Evolutionary conservation across 2,888 invertebrate genomes (phyloP).

Genomic region (Agriotes lineatus): DNA sequence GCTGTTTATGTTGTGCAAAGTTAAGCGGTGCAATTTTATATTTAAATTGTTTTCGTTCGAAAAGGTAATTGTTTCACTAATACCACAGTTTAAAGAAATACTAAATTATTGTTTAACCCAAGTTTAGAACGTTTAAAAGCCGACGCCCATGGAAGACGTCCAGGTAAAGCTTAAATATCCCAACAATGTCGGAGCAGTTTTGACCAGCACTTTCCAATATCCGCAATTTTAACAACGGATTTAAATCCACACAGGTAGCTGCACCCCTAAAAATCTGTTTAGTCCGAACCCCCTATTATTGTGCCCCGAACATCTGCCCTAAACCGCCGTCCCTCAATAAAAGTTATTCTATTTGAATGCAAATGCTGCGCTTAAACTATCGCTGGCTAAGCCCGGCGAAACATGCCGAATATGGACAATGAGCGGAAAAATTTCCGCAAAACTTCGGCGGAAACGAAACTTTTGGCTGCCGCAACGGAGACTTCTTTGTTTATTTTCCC

Average conservation of each 20-base stretch:
- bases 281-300: constrained; percentile 28
- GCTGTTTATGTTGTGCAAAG: too few species aligned
- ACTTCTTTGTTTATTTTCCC: constrained; percentile 30
- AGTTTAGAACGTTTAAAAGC: too few species aligned
- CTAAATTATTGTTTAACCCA: too few species aligned
- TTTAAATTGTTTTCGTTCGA: too few species aligned
- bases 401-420: constrained; percentile 3
- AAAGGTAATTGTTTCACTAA: too few species aligned
- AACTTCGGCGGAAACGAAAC: constrained; percentile 12
- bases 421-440: constrained; percentile 17
- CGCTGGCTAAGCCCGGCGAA: constrained; percentile 6
- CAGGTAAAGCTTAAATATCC: too few species aligned
- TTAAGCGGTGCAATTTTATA: too few species aligned
- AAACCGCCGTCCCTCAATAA: constrained; percentile 32
- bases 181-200: too few species aligned
- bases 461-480: not conserved
- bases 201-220: not conserved
- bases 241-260: not conserved
- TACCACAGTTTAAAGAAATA: too few species aligned
- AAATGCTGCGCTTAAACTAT: constrained; percentile 36
- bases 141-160: too few species aligned
- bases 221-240: not conserved
- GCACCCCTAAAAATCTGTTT: constrained; percentile 31
- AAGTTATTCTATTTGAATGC: constrained; percentile 45
- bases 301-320: constrained; percentile 35